Evolutionary conservation across 2,797 vertebrate genomes (phyloP), one percentile per base, ranked within the genome.

Genomic region (Chaetodon trifasciatus): DNA sequence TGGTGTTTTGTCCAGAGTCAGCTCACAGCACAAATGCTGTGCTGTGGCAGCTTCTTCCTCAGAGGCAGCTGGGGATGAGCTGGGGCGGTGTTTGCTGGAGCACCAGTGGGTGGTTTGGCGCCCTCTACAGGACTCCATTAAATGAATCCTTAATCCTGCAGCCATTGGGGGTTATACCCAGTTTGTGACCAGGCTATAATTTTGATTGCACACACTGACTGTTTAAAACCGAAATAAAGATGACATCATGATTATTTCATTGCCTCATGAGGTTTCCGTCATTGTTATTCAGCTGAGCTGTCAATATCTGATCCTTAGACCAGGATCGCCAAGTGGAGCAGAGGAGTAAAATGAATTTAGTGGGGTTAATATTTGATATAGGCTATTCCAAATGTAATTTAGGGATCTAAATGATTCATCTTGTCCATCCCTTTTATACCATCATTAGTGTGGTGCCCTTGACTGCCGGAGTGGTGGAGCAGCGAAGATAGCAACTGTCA

Each of bases 121-220:
- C 92, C 92, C 89, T 89, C 93, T 91, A 79, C 82, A 87, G 86
- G 93, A 50, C 49, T 12, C 9, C 21, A 21, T 50, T 44, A 21
- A 77, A 73, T 28, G 2, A 49, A 75, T 70, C 24, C 35, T 61
- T 78, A 61, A 84, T 24, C 63, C 63, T 75, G 37, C 67, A 80
- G 53, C 61, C 24, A 49, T 8, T 66, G 49, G 62, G 32, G 28
- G n/a, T 71, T 13, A 19, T 6, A 23, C 23, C 49, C 61, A 65
- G 39, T 76, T 78, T 86, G 69, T 61, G 68, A 65, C 39, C 39
- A 49, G 53, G 70, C 65, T 23, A 12, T 83, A 61, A 75, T 9
- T 83, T 57, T 87, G 17, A 79, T 68, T 35, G 64, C 69, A 61
- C 79, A 68, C 28, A 64, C 63, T 69, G 61, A 58, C 28, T 8